Percentiles rank a stretch among this genome's conserved stretches.
Conservation (phyloP, 2,797 vertebrate species). For the Todus mexicanus region DNA sequence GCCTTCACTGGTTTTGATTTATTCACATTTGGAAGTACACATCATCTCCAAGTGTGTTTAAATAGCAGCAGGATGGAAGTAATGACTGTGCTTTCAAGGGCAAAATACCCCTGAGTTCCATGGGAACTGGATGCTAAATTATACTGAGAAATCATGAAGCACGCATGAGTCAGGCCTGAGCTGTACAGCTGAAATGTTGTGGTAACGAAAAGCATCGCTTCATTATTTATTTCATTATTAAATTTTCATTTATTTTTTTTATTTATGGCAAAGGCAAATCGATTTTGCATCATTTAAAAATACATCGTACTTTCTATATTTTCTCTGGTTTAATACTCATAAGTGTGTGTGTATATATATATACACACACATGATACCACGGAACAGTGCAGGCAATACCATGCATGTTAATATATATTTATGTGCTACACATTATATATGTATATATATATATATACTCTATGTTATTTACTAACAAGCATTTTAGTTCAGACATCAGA, state of each 20-base stretch:
- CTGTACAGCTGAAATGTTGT: not conserved
- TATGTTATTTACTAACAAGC: not conserved
- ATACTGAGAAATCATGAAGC: not conserved
- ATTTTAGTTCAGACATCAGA: constrained; percentile 28
- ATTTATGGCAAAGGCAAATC: not conserved
- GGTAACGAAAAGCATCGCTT: not conserved
- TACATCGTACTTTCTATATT: not conserved
- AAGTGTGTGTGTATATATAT: not conserved
- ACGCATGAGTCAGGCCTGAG: not conserved
- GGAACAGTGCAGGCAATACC: not conserved
- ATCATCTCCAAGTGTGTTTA: not conserved
- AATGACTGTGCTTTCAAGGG: constrained; percentile 2
- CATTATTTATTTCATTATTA: not conserved
- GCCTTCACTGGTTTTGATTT: not conserved
- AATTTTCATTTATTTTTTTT: not conserved
- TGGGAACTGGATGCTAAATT: not conserved
- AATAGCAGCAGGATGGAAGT: constrained; percentile 40
- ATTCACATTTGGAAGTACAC: not conserved
- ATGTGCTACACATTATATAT: not conserved
- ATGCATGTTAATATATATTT: not conserved
- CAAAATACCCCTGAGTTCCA: not conserved
- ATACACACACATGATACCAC: not conserved
- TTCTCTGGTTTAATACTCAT: not conserved
- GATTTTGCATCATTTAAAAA: not conserved
- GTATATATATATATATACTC: not conserved